Evolutionary conservation across 2,888 invertebrate genomes (phyloP), one percentile per base, ranked within the genome.

Genomic region (Resseliella maxima): DNA sequence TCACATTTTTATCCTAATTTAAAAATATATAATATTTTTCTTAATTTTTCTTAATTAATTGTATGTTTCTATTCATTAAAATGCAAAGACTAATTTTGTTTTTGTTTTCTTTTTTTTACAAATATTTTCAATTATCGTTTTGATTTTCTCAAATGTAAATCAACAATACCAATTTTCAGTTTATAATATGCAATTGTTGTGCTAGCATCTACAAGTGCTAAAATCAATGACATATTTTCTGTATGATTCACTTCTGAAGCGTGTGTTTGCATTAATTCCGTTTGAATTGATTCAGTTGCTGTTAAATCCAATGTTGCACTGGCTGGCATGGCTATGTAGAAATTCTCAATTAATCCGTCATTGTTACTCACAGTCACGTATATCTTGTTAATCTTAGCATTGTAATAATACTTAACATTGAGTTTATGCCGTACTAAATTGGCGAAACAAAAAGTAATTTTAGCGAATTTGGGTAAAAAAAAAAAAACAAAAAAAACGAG

Each of bases 131-230:
- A 31, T 31, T 5, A 15, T 72, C 27, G 59, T 72, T 15, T 41
- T 83, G 1, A 10, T 64, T 83, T 83, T 83, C 24, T 12, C 24
- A 46, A 8, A 50, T 64, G 88, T 87, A 89, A 90, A 87, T 88
- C 87, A 87, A 89, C 87, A 87, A 90, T 88, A 86, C 90, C 90
- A 88, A 90, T 87, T 24, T 88, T 88, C 86, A 91, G 88, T 90
- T 92, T 89, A 90, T 93, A 91, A 88, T 91, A 92, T 12, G 92
- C 90, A 87, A 92, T 90, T 1, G 91, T 92, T 6, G 91, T 91
- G 85, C 92, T 92, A 2, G 91, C 89, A 87, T 91, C 91, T 12
- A 92, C 90, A 35, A 92, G 89, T 12, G 90, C 92, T n/a, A 92
- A 87, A 50, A 89, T 88, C n/a, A 83, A n/a, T 31, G 2, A 12